Percentiles rank a stretch among this genome's conserved stretches.
phyloP scores from a whole-genome alignment of 2,797 vertebrate genomes.

The Sylvia borin region DNA sequence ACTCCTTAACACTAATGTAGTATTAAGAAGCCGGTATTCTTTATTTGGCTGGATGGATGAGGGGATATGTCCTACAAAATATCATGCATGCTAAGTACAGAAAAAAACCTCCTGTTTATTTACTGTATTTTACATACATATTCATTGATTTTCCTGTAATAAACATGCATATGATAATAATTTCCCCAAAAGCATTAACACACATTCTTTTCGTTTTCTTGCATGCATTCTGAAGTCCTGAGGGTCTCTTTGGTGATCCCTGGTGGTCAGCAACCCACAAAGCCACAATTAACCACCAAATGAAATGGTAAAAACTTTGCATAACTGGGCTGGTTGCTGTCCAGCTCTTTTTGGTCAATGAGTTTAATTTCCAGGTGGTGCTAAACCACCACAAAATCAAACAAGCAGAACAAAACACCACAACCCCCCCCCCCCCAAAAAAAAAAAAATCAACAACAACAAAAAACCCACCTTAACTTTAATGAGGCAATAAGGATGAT shows the following conservation, averaged over 20 bases:
- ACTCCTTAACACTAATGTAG: neutral
- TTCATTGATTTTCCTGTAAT: neutral
- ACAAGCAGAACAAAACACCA: accelerated
- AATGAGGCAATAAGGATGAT: neutral
- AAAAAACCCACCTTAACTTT: neutral
- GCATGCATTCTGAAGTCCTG: neutral
- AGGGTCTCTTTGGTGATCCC: neutral
- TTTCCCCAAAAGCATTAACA: neutral
- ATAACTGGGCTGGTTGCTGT: neutral
- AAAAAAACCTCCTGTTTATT: neutral
- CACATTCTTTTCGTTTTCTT: neutral
- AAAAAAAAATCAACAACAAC: too few species aligned
- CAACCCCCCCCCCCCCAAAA: too few species aligned
- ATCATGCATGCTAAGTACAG: too few species aligned
- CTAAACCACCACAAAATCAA: neutral
- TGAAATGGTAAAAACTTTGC: neutral
- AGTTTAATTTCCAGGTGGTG: neutral
- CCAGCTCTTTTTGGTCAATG: neutral
- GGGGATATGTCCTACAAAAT: neutral
- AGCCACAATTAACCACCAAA: neutral
- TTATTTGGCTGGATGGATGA: neutral
- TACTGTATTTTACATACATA: neutral
- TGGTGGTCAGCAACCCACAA: neutral
- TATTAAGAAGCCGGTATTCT: neutral
- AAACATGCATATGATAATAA: neutral